Evolutionary conservation across 2,888 invertebrate species (phyloP).

Genomic region (Cenopis cana): DNA sequence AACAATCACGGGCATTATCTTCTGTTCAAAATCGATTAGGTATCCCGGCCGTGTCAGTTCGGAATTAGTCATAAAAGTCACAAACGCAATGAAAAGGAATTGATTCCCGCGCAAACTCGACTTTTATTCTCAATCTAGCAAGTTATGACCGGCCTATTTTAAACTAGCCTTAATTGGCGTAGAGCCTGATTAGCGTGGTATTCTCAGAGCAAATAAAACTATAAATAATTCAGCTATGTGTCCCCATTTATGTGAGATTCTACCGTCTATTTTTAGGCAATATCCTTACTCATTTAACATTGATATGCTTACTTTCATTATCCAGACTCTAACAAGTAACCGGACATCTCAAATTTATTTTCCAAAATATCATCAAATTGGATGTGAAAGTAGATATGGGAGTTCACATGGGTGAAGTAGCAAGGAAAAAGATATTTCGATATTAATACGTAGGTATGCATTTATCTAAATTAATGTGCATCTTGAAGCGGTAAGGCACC

Average conservation of each 20-base stretch:
- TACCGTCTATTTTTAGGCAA: neutral
- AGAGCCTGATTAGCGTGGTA: neutral
- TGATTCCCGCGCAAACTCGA: slow-evolving; percentile 8
- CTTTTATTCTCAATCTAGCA: slow-evolving; percentile 17
- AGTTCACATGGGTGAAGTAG: too few relatives aligned
- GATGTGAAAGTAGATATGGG: too few relatives aligned
- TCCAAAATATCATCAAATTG: too few relatives aligned
- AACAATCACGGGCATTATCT: slow-evolving; percentile 20
- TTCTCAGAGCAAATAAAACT: neutral
- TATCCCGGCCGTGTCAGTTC: neutral
- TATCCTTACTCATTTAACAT: too few relatives aligned
- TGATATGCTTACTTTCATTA: too few relatives aligned
- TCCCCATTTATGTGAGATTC: neutral
- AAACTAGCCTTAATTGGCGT: slow-evolving; percentile 20
- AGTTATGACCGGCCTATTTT: slow-evolving; percentile 16
- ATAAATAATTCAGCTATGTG: neutral
- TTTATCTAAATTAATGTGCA: too few relatives aligned
- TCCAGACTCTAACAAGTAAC: too few relatives aligned
- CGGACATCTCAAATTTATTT: too few relatives aligned
- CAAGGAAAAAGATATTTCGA: too few relatives aligned
- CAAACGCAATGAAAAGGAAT: slow-evolving; percentile 21
- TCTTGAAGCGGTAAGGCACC: too few relatives aligned
- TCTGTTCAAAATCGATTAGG: slow-evolving; percentile 25
- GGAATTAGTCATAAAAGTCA: slow-evolving; percentile 25
- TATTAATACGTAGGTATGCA: too few relatives aligned